A percentile compares a stretch with the other conserved stretches of the same genome.
These are phyloP conservation scores for Cheiracanthium punctorium DNA, from an alignment of 2,888 invertebrate species.

Conservation along the genomic window DNA sequence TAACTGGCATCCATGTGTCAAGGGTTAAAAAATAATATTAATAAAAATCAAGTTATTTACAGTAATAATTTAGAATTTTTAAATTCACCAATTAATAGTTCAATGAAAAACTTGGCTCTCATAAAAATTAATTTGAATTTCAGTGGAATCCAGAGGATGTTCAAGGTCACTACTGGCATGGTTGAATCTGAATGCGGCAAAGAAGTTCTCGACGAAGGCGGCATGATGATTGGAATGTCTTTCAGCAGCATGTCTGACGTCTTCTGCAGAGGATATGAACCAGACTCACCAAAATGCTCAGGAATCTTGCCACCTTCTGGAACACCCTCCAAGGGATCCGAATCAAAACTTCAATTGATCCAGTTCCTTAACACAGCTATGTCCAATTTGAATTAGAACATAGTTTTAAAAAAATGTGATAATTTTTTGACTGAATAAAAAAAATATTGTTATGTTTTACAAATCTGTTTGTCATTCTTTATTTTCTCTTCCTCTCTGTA, in stretches of 20 bases:
- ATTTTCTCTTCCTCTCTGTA: no score
- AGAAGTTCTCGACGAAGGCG: conserved; percentile 43
- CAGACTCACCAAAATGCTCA: conserved; percentile 31
- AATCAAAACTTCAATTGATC: conserved; percentile 59
- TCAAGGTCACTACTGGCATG: conserved; percentile 22
- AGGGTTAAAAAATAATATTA: no score
- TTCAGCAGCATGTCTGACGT: conserved; percentile 46
- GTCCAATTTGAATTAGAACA: conserved; percentile 51
- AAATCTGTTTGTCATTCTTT: background rate
- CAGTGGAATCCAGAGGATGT: conserved; percentile 57
- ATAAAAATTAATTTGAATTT: no score
- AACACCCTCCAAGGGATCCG: conserved; percentile 42
- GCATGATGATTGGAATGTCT: conserved; percentile 49
- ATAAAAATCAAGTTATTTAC: no score
- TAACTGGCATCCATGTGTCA: no score
- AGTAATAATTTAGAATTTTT: no score
- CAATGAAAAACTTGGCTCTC: no score
- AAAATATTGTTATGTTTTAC: conserved; percentile 63
- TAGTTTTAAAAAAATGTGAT: background rate
- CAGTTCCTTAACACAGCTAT: conserved; percentile 59
- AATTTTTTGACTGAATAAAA: conserved; percentile 49
- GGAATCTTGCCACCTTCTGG: conserved; percentile 46
- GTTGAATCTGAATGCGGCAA: conserved; percentile 50
- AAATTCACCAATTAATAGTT: no score
- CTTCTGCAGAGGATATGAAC: conserved; percentile 62